Percentiles rank a stretch among this genome's conserved stretches.
These are phyloP conservation scores for Emydocephalus ijimae DNA, from an alignment of 2,113 vertebrate species.

Conservation along the genomic window DNA sequence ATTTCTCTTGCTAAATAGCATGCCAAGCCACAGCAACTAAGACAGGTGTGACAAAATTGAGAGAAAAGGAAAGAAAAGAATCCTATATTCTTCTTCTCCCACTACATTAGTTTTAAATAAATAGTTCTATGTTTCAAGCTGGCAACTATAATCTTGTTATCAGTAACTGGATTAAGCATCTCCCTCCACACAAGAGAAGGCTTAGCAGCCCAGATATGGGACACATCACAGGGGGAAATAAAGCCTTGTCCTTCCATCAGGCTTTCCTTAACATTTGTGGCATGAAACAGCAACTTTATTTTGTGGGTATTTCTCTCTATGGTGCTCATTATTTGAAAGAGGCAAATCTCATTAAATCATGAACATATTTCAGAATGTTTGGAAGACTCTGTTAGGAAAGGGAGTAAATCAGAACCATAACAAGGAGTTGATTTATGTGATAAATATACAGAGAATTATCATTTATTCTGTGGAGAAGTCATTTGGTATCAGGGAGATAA, in stretches of 20 bases:
- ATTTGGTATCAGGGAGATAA: neutral
- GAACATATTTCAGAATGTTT: neutral
- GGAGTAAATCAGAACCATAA: neutral
- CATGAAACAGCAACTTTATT: neutral
- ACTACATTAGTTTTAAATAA: neutral
- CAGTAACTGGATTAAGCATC: neutral
- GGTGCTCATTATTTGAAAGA: neutral
- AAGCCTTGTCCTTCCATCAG: neutral
- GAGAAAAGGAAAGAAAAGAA: neutral
- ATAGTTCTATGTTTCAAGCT: neutral
- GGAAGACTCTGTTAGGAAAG: neutral
- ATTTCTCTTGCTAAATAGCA: neutral
- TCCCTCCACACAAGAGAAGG: too few species aligned
- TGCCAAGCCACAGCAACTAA: neutral
- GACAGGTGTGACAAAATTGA: neutral
- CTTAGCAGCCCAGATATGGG: neutral
- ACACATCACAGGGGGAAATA: neutral
- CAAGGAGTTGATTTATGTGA: neutral
- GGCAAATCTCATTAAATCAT: neutral
- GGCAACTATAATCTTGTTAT: neutral
- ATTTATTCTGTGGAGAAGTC: neutral
- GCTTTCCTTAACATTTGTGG: neutral
- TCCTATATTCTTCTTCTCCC: neutral
- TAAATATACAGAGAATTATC: neutral
- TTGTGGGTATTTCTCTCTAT: neutral